Conservation (phyloP, 2,113 vertebrate genomes). For the Ellobius talpinus region DNA sequence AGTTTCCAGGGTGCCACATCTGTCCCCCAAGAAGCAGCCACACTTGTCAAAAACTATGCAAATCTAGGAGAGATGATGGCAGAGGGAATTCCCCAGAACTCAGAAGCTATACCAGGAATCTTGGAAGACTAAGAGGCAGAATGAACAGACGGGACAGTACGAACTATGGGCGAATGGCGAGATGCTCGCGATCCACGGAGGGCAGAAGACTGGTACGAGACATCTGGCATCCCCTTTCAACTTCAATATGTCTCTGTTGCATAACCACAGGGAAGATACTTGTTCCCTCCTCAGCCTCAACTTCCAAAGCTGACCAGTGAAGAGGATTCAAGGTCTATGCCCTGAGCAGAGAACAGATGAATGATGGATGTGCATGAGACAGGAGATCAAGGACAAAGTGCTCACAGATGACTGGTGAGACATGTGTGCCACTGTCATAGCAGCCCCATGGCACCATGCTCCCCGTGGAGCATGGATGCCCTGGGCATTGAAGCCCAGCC, state of each 20-base stretch:
- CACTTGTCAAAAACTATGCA: neutral
- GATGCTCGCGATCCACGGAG: fast-evolving
- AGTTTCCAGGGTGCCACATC: fast-evolving
- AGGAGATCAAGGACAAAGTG: neutral
- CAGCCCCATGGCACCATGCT: fast-evolving
- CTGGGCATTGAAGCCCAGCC: fast-evolving
- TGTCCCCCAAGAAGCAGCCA: neutral
- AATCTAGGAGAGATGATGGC: neutral
- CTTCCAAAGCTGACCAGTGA: neutral
- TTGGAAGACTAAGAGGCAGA: neutral
- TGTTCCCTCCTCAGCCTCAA: neutral
- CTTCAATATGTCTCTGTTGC: fast-evolving
- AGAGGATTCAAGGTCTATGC: neutral
- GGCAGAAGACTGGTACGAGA: fast-evolving
- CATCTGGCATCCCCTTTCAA: fast-evolving
- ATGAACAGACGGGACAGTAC: fast-evolving
- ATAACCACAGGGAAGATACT: fast-evolving
- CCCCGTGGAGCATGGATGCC: fast-evolving
- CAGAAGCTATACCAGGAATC: neutral
- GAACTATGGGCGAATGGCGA: fast-evolving
- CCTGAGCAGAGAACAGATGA: neutral
- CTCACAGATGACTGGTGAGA: fast-evolving
- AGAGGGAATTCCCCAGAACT: neutral
- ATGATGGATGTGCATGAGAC: fast-evolving
- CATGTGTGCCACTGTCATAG: fast-evolving